Evolutionary conservation across 2,797 vertebrate genomes (phyloP).

Genomic region (Fundulus diaphanus): DNA sequence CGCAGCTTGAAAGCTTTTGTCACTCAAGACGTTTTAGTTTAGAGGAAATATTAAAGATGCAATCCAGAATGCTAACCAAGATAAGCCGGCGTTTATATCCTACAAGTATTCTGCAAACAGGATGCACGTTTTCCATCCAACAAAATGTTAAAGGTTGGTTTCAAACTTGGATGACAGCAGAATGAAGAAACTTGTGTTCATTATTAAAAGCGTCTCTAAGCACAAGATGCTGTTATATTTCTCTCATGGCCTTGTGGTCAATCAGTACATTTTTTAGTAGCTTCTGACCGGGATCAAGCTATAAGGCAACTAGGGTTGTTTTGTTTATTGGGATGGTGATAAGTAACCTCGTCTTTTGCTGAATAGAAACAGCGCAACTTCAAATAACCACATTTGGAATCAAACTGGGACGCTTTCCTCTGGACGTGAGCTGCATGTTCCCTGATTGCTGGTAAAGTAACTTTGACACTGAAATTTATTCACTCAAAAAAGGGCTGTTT

Average conservation of each 20-base stretch:
- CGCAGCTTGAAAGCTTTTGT: constrained; percentile 15
- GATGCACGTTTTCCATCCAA: neutral
- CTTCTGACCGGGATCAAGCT: neutral
- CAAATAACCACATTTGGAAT: neutral
- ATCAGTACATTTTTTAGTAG: no score
- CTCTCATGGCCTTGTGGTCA: neutral
- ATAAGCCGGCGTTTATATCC: neutral
- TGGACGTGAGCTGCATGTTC: neutral
- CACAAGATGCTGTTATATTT: neutral
- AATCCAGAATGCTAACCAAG: neutral
- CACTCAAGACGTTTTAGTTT: constrained; percentile 7
- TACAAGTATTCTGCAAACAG: neutral
- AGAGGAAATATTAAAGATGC: neutral
- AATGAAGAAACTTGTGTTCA: neutral
- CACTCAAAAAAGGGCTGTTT: no score
- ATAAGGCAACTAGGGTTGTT: no score
- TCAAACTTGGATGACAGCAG: neutral
- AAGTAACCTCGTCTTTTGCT: neutral
- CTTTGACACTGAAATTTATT: no score
- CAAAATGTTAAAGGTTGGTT: neutral
- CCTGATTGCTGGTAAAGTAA: neutral
- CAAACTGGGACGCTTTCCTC: neutral
- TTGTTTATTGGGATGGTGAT: no score
- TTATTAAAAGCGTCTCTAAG: no score
- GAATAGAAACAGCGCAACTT: neutral